Conservation (phyloP, 2,113 vertebrate genomes). For the Catharus minimus region DNA sequence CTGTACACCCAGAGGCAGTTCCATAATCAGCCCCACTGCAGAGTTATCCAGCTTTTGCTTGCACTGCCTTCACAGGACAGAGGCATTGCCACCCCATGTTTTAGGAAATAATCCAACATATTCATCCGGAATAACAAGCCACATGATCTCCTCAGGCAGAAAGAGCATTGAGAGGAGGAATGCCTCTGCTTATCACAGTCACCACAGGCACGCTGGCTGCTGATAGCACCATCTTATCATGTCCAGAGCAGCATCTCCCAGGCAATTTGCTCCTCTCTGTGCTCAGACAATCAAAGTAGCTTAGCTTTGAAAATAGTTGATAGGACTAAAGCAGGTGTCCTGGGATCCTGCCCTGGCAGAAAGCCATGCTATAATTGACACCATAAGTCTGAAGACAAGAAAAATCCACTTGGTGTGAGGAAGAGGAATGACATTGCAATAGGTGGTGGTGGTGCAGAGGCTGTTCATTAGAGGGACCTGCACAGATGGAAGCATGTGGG, state of each 20-base stretch:
- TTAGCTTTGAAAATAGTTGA: not conserved
- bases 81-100: not conserved
- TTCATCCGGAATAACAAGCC: not conserved
- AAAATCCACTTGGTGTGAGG: not conserved
- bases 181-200: not conserved
- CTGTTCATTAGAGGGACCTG: not conserved
- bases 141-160: not conserved
- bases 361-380: not conserved
- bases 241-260: not conserved
- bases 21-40: not conserved
- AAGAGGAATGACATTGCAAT: not conserved
- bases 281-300: not conserved
- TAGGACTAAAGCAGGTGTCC: not conserved
- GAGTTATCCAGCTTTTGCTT: not conserved
- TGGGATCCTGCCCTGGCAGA: not conserved
- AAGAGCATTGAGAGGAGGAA: not conserved
- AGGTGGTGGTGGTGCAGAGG: not conserved
- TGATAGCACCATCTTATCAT: not conserved
- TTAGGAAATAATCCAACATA: not conserved
- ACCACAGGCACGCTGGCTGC: not conserved
- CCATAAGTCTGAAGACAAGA: not conserved
- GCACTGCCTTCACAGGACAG: rapidly evolving
- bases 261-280: not conserved
- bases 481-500: not conserved
- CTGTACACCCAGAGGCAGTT: not conserved